Percentiles rank a stretch among this genome's conserved stretches.
phyloP scores from a whole-genome alignment of 2,797 vertebrate genomes.

The Catamblyrhynchus diadema region DNA sequence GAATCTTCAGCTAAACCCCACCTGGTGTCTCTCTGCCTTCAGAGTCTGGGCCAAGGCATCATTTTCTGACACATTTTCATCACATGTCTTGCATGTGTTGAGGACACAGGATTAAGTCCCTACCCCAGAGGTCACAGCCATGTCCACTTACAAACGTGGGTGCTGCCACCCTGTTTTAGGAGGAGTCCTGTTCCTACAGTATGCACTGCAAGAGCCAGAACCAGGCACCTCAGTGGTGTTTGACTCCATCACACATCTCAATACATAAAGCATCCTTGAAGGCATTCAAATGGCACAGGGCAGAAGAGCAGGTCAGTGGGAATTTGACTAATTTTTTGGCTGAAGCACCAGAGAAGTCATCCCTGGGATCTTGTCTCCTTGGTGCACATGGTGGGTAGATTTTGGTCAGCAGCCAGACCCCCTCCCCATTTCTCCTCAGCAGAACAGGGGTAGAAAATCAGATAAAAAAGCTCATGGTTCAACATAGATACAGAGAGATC shows the following conservation, averaged over 20 bases:
- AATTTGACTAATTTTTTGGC: background rate
- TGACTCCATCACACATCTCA: background rate
- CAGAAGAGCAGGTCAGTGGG: background rate
- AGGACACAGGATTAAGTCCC: background rate
- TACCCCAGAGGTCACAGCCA: background rate
- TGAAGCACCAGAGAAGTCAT: background rate
- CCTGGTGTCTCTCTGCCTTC: background rate
- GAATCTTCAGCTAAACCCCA: background rate
- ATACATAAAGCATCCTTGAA: background rate
- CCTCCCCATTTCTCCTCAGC: background rate
- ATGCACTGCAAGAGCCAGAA: background rate
- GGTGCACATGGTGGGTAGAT: background rate
- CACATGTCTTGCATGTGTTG: accelerated
- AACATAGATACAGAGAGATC: background rate
- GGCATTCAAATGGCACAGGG: background rate
- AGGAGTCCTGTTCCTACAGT: background rate
- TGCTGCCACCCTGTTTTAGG: background rate
- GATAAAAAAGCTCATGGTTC: background rate
- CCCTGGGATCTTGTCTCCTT: background rate
- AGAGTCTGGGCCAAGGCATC: background rate
- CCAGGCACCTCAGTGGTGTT: background rate
- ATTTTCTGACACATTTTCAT: background rate
- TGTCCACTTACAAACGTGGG: accelerated
- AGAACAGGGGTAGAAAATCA: background rate
- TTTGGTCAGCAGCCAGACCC: background rate